These are phyloP conservation scores for Petaurus breviceps DNA, from an alignment of 2,113 vertebrate genomes.

Conservation along the genomic window DNA sequence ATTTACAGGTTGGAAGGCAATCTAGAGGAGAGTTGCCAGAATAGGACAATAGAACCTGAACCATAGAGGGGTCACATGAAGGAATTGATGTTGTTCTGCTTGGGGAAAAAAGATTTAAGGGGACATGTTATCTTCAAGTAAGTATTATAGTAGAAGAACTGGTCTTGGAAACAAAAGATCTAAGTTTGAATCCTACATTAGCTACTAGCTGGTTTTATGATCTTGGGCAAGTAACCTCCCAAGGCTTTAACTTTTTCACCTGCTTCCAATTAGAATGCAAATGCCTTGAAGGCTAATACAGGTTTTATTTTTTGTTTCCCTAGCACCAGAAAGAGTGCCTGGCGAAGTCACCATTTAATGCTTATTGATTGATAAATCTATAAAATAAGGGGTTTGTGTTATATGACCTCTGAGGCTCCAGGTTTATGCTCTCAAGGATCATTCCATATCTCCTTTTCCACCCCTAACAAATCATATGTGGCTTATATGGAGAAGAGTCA, in stretches of 20 bases:
- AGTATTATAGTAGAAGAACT: background rate
- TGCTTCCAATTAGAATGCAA: background rate
- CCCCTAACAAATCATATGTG: background rate
- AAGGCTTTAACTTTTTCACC: background rate
- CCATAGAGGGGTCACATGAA: background rate
- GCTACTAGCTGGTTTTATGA: background rate
- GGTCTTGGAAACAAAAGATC: background rate
- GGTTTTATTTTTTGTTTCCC: background rate
- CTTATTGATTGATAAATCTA: background rate
- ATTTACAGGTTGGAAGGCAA: no score
- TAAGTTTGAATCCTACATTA: background rate
- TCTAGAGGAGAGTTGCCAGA: background rate
- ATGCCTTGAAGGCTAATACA: background rate
- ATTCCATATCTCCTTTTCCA: background rate
- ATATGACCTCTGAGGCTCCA: background rate
- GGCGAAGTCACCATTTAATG: background rate
- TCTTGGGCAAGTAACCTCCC: background rate
- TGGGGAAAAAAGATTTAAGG: background rate
- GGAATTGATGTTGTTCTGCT: no score
- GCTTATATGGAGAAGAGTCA: background rate
- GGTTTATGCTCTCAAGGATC: background rate
- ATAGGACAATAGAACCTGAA: background rate
- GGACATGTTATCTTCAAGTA: background rate
- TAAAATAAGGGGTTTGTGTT: background rate
- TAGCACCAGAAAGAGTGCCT: background rate